Evolutionary conservation across 2,113 vertebrate genomes (phyloP).

Genomic region (Scortum barcoo): DNA sequence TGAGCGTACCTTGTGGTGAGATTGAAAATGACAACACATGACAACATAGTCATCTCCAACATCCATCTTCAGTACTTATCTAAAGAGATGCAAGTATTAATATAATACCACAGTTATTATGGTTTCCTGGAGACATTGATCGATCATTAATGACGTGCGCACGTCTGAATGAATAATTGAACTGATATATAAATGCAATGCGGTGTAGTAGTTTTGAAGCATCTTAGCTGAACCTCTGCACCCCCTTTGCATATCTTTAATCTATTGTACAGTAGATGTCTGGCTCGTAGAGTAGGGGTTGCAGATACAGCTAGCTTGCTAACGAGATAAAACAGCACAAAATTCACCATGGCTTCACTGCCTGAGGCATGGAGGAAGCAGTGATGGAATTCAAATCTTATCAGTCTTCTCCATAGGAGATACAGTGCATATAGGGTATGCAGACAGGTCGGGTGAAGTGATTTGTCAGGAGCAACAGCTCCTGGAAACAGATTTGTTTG

Average conservation of each 20-base stretch:
- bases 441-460: constrained; percentile 62
- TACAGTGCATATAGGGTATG: constrained; percentile 47
- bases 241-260: constrained; percentile 1
- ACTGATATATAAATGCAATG: not conserved
- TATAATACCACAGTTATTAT: not conserved
- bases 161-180: not conserved
- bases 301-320: constrained; percentile 47
- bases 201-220: not conserved
- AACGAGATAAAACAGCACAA: constrained; percentile 57
- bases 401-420: constrained; percentile 66
- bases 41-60: not conserved
- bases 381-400: constrained; percentile 72
- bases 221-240: not conserved
- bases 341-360: constrained; percentile 49
- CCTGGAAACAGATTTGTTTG: constrained; percentile 66
- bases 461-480: constrained; percentile 70
- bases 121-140: not conserved
- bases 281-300: constrained; percentile 9
- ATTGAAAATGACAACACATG: no score
- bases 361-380: constrained; percentile 54
- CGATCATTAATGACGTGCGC: not conserved
- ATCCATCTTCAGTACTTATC: not conserved
- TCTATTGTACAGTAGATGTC: constrained; percentile 22
- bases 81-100: not conserved
- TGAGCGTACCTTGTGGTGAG: not conserved